Evolutionary conservation across 2,113 vertebrate genomes (phyloP).

Genomic region (Salvelinus sp.): DNA sequence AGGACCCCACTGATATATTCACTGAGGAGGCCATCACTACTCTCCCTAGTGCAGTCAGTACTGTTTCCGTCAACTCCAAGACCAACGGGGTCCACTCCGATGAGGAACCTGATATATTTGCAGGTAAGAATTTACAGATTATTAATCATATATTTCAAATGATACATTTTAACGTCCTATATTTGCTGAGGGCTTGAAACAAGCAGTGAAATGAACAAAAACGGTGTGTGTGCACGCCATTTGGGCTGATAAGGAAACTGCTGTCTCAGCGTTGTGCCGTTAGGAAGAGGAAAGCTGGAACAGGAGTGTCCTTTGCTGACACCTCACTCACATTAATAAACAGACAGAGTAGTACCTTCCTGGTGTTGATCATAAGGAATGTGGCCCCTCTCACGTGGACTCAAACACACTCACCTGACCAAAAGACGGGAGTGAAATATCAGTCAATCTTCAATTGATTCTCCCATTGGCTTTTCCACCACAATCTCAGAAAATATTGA

Average conservation of each 20-base stretch:
- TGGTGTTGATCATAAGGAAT: background rate
- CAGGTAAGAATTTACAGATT: slow-evolving; percentile 67
- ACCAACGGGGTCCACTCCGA: slow-evolving; percentile 85
- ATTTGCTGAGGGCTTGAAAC: too few relatives aligned
- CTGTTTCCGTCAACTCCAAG: slow-evolving; percentile 66
- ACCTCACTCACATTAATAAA: background rate
- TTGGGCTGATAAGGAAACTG: background rate
- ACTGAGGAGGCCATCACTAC: slow-evolving; percentile 49
- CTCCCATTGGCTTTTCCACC: background rate
- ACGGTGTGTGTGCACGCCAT: background rate
- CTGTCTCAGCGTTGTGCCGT: slow-evolving; percentile 19
- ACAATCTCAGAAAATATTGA: background rate
- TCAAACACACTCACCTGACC: background rate
- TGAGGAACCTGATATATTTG: slow-evolving; percentile 86
- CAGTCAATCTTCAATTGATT: background rate
- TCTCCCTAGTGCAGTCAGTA: slow-evolving; percentile 28
- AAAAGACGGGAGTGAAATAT: too few relatives aligned
- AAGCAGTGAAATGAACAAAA: too few relatives aligned
- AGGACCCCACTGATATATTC: slow-evolving; percentile 60
- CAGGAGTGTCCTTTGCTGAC: background rate
- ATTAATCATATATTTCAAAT: too few relatives aligned
- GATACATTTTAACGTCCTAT: too few relatives aligned
- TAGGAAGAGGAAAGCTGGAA: slow-evolving; percentile 10
- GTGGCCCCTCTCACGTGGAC: background rate
- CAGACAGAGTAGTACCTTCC: background rate